phyloP scores from a whole-genome alignment of 1,140 invertebrate species.

The Cephus cinctus region DNA sequence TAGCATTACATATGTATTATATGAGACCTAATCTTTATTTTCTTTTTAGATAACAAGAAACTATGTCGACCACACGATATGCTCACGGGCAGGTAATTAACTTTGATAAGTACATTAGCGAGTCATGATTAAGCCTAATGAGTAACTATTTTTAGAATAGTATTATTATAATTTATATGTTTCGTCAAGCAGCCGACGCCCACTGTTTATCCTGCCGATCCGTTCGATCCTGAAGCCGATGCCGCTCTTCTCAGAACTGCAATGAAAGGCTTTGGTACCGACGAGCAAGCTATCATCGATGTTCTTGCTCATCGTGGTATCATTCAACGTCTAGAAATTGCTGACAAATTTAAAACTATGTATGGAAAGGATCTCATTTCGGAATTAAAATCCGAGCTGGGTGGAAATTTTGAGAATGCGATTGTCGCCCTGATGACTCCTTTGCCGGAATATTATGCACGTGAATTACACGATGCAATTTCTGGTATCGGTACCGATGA shows the following conservation, averaged over 20 bases:
- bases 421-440: slow-evolving; percentile 85
- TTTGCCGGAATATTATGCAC: slow-evolving; percentile 84
- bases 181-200: slow-evolving; percentile 70
- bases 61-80: too few species aligned
- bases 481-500: slow-evolving; percentile 84
- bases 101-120: too few species aligned
- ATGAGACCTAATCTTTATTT: too few species aligned
- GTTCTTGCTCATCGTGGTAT: slow-evolving; percentile 83
- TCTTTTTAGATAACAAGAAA: too few species aligned
- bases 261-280: slow-evolving; percentile 92
- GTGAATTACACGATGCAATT: slow-evolving; percentile 85
- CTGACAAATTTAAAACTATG: slow-evolving; percentile 88
- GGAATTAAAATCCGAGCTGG: slow-evolving; percentile 84
- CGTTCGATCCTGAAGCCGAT: slow-evolving; percentile 85
- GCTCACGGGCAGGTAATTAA: too few species aligned
- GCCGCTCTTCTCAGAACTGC: slow-evolving; percentile 83
- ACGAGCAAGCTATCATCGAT: slow-evolving; percentile 90
- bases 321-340: slow-evolving; percentile 86
- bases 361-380: slow-evolving; percentile 92
- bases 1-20: too few species aligned
- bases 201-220: slow-evolving; percentile 79
- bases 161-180: slow-evolving; percentile 4
- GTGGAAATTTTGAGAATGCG: slow-evolving; percentile 87
- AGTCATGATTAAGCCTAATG: too few species aligned
- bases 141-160: too few species aligned